phyloP scores from a whole-genome alignment of 2,113 vertebrate species.

The Xenopus borealis region DNA sequence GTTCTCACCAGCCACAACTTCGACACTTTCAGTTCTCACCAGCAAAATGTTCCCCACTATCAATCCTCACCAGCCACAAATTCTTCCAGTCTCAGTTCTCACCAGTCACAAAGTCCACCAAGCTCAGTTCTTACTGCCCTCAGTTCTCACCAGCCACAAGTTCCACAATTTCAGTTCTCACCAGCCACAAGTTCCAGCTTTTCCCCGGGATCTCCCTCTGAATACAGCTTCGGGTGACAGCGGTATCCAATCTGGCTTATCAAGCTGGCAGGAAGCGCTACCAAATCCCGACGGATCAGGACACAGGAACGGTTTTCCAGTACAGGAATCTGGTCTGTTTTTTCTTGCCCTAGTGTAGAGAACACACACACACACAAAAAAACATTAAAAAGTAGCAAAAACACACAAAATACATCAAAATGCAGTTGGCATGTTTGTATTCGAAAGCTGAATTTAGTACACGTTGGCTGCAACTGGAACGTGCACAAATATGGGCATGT shows the following conservation, averaged over 20 bases:
- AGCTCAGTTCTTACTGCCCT: too few species aligned
- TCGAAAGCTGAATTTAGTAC: too few species aligned
- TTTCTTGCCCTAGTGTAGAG: slow-evolving; percentile 74
- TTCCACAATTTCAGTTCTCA: slow-evolving; percentile 45
- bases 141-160: slow-evolving; percentile 21
- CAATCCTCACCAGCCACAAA: too few species aligned
- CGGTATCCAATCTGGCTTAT: slow-evolving; percentile 98
- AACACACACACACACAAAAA: not conserved
- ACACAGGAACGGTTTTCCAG: slow-evolving; percentile 93
- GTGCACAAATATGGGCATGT: too few species aligned
- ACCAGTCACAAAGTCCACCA: too few species aligned
- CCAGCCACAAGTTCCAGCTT: slow-evolving; percentile 96
- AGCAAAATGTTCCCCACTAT: too few species aligned
- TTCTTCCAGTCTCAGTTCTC: too few species aligned
- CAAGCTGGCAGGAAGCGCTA: slow-evolving; percentile 92
- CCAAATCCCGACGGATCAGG: slow-evolving; percentile 90
- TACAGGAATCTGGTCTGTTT: slow-evolving; percentile 73
- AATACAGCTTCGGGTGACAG: slow-evolving; percentile 97
- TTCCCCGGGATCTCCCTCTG: slow-evolving; percentile 94
- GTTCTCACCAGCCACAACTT: too few species aligned
- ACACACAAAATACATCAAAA: not conserved
- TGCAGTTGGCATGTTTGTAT: too few species aligned
- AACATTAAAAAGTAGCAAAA: not conserved
- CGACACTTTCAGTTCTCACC: too few species aligned
- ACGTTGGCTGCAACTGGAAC: too few species aligned